Conservation (phyloP, 1,140 invertebrate genomes). For the Centruroides vittatus region DNA sequence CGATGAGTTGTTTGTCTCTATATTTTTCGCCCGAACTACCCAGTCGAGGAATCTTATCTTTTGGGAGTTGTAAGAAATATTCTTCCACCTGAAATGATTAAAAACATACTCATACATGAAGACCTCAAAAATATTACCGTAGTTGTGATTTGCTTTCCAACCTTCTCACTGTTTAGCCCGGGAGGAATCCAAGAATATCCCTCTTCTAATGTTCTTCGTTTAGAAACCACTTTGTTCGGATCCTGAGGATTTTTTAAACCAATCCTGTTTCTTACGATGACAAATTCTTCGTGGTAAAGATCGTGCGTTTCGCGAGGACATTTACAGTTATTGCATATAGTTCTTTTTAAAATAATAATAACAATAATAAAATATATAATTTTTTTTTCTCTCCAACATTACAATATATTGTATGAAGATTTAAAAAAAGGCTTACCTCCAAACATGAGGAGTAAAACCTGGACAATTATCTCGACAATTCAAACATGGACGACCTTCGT, state of each 20-base stretch:
- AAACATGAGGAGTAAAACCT: slow-evolving; percentile 60
- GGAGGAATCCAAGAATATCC: slow-evolving; percentile 72
- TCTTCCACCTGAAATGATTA: slow-evolving; percentile 38
- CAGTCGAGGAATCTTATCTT: slow-evolving; percentile 56
- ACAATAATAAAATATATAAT: not conserved
- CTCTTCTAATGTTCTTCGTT: slow-evolving; percentile 23
- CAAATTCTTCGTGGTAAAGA: slow-evolving; percentile 74
- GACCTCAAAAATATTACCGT: no score
- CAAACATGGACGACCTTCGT: slow-evolving; percentile 70
- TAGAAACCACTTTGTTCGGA: slow-evolving; percentile 10
- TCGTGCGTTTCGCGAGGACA: slow-evolving; percentile 71
- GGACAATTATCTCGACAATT: slow-evolving; percentile 59
- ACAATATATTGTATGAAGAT: no score
- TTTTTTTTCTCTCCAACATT: not conserved
- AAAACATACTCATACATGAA: no score
- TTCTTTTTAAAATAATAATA: slow-evolving; percentile 38
- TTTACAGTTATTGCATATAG: slow-evolving; percentile 73
- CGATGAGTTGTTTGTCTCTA: slow-evolving; percentile 64
- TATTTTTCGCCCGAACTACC: slow-evolving; percentile 60
- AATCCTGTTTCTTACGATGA: slow-evolving; percentile 59
- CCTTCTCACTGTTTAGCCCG: slow-evolving; percentile 47
- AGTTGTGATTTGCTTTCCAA: slow-evolving; percentile 18
- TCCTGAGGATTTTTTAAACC: slow-evolving; percentile 44
- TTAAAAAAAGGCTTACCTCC: slow-evolving; percentile 46
- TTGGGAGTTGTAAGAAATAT: slow-evolving; percentile 57